Evolutionary conservation across 2,888 invertebrate genomes (phyloP), one percentile per base, ranked within the genome.

Genomic region (Prosapia bicincta): DNA sequence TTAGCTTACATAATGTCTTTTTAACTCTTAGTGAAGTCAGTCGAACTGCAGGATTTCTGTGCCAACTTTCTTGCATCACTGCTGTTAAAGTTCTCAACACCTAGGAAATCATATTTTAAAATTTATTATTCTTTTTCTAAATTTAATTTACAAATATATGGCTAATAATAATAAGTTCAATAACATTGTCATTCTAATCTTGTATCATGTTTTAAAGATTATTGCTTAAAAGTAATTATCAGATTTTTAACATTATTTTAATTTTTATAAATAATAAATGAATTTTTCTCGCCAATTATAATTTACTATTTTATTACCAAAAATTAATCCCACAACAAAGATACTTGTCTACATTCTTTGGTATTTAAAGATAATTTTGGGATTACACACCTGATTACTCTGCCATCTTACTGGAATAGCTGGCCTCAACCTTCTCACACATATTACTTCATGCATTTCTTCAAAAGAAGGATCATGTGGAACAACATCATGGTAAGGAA

Each of bases 1-100:
- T 84, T 82, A 93, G 87, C 84, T 92, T 92, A 71, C 92, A 90
- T 78, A 98, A 89, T 78, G 96, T 94, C 88, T 98, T 98, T 89
- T 97, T 97, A 81, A 97, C 95, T 81, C 97, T 89, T 75, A 98
- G 88, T 74, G 97, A 93, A 69, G 97, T 96, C 81, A 97, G 89
- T 81, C 98, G 90, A 77, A 95, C 97, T 76, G 92, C 92, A 73
- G 97, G 96, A 85, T 91, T 93, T 77, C 88, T 88, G 86, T 95
- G 94, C 96, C 96, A 96, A 86, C 96, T 96, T 86, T 96, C 96
- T 79, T 90, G 88, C 93, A 96, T 94, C 26, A 94, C 87, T 84
- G 92, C 90, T 26, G 90, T 87, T 80, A 96, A 85, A 43, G 92
- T 88, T 75, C 89, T 87, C 79, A 94, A 86, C 75, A 95, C 90